phyloP scores from a whole-genome alignment of 2,888 invertebrate species.

The Lysandra bellargus region DNA sequence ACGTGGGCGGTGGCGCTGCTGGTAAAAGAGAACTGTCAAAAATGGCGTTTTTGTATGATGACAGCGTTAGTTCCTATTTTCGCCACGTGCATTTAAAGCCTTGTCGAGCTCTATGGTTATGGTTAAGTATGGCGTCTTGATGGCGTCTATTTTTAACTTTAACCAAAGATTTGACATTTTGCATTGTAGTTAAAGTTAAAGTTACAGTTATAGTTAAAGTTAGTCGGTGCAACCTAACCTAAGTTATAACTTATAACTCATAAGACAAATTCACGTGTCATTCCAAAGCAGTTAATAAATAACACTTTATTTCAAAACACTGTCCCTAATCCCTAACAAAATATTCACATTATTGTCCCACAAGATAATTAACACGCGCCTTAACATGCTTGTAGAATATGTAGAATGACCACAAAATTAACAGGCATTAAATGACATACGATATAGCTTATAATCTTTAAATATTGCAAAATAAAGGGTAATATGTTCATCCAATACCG shows the following conservation, averaged over 20 bases:
- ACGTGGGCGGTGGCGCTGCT: too few relatives aligned
- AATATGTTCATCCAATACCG: not conserved
- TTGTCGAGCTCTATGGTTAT: too few relatives aligned
- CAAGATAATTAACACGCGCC: not conserved
- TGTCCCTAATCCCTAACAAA: not conserved
- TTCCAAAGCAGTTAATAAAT: not conserved
- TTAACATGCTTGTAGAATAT: not conserved
- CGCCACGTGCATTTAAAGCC: too few relatives aligned
- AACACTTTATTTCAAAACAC: not conserved
- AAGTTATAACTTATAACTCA: not conserved
- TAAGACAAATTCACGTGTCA: not conserved
- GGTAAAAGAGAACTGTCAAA: too few relatives aligned
- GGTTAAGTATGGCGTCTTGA: too few relatives aligned
- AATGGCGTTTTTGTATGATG: too few relatives aligned
- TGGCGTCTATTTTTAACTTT: too few relatives aligned
- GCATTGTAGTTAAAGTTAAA: too few relatives aligned
- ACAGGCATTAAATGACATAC: not conserved
- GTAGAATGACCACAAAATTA: not conserved
- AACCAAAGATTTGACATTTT: too few relatives aligned
- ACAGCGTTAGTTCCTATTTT: too few relatives aligned
- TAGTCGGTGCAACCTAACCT: too few relatives aligned
- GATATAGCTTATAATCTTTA: not conserved
- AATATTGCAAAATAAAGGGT: constrained; percentile 24
- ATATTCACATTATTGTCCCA: not conserved
- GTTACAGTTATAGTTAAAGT: too few relatives aligned